A percentile compares a stretch with the other conserved stretches of the same genome.
phyloP scores from a whole-genome alignment of 2,797 vertebrate genomes.

The Hoplostethus mediterraneus region DNA sequence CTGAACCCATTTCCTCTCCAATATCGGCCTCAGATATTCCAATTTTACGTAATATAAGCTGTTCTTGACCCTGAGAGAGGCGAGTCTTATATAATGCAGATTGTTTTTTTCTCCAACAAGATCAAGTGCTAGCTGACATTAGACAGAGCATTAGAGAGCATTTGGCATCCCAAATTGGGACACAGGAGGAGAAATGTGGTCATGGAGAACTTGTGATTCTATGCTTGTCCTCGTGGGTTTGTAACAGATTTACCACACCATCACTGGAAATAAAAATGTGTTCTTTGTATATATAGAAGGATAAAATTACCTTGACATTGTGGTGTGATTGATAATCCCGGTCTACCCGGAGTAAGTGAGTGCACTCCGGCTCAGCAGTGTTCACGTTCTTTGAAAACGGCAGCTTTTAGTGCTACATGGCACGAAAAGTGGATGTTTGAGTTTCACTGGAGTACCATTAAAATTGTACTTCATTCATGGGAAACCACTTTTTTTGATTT shows the following conservation, averaged over 20 bases:
- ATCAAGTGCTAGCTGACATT: slow-evolving; percentile 4
- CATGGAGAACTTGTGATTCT: background rate
- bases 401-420: background rate
- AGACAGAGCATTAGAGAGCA: background rate
- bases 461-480: too few relatives aligned
- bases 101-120: slow-evolving; percentile 12
- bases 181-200: background rate
- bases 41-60: slow-evolving; percentile 31
- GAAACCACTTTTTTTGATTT: too few relatives aligned
- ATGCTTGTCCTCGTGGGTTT: background rate
- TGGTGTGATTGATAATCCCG: too few relatives aligned
- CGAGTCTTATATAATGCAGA: slow-evolving; percentile 37
- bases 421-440: too few relatives aligned
- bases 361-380: too few relatives aligned
- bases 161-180: slow-evolving; percentile 33
- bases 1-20: background rate
- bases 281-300: too few relatives aligned
- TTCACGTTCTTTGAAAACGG: too few relatives aligned
- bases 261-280: too few relatives aligned
- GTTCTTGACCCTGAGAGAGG: slow-evolving; percentile 17
- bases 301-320: too few relatives aligned
- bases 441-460: too few relatives aligned
- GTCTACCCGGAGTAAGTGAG: too few relatives aligned
- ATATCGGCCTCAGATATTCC: slow-evolving; percentile 3
- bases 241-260: too few relatives aligned